These are phyloP conservation scores for Selenia dentaria DNA, from an alignment of 2,888 invertebrate genomes.

Conservation along the genomic window DNA sequence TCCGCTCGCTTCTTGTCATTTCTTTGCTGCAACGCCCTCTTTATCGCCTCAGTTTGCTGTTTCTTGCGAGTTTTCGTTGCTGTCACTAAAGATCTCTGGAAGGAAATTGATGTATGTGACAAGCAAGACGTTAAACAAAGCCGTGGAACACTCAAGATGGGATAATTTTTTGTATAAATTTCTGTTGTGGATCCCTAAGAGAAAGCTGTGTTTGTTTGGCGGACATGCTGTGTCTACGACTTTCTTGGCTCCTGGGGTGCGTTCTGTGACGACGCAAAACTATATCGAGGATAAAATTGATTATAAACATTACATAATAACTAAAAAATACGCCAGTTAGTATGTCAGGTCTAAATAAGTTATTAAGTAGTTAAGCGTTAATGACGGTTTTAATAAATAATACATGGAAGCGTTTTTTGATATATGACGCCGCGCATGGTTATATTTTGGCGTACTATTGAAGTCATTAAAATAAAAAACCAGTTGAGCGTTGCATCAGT, in stretches of 20 bases:
- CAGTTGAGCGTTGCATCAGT: too few relatives aligned
- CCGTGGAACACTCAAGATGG: neutral
- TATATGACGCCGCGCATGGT: too few relatives aligned
- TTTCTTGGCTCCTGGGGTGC: slow-evolving; percentile 3
- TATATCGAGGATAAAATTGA: too few relatives aligned
- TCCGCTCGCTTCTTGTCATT: slow-evolving; percentile 98
- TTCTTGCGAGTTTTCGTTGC: slow-evolving; percentile 99
- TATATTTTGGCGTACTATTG: too few relatives aligned
- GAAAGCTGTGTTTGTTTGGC: slow-evolving; percentile 17
- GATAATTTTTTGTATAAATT: neutral
- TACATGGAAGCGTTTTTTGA: too few relatives aligned
- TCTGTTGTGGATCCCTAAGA: slow-evolving; percentile 12
- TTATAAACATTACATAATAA: too few relatives aligned
- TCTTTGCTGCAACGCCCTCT: slow-evolving; percentile 96
- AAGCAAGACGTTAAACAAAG: neutral
- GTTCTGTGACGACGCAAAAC: neutral
- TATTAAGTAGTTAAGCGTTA: too few relatives aligned
- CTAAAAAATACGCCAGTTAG: too few relatives aligned
- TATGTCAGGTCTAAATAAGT: too few relatives aligned
- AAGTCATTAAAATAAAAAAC: too few relatives aligned
- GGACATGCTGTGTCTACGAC: slow-evolving; percentile 19
- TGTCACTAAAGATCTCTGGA: slow-evolving; percentile 95
- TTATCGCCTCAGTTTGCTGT: slow-evolving; percentile 99
- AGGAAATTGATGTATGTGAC: neutral
- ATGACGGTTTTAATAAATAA: too few relatives aligned